These are phyloP conservation scores for Yponomeuta evonymella DNA, from an alignment of 2,888 invertebrate genomes.

Conservation along the genomic window DNA sequence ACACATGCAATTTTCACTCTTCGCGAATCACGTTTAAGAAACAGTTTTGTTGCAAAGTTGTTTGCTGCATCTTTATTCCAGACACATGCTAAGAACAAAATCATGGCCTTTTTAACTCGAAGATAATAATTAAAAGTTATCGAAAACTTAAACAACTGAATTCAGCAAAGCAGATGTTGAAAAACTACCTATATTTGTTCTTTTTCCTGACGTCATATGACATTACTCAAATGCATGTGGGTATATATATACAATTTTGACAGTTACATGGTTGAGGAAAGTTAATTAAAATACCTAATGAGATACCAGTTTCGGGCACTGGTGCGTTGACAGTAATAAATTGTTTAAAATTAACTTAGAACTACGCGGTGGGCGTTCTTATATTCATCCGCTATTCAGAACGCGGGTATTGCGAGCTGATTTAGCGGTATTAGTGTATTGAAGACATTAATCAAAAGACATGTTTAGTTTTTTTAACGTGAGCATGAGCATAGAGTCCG, in stretches of 20 bases:
- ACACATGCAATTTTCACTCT: slow-evolving; percentile 37
- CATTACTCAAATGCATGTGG: slow-evolving; percentile 3
- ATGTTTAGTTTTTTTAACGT: background rate
- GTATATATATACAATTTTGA: slow-evolving; percentile 52
- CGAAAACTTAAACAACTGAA: background rate
- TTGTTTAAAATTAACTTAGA: slow-evolving; percentile 60
- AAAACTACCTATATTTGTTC: background rate
- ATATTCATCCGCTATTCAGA: slow-evolving; percentile 14
- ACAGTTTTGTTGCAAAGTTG: background rate
- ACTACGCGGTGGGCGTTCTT: slow-evolving; percentile 51
- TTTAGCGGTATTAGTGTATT: background rate
- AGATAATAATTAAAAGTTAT: slow-evolving; percentile 15
- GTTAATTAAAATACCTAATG: slow-evolving; percentile 74
- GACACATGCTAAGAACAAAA: slow-evolving; percentile 14
- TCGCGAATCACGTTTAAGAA: background rate
- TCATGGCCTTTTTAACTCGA: slow-evolving; percentile 16
- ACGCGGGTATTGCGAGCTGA: background rate
- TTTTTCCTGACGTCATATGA: background rate
- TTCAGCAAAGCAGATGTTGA: background rate
- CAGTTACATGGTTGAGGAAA: slow-evolving; percentile 53
- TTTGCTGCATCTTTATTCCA: slow-evolving; percentile 14
- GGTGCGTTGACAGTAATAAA: slow-evolving; percentile 66
- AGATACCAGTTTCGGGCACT: slow-evolving; percentile 51
- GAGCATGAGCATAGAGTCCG: too few species aligned
- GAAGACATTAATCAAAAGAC: background rate